These are phyloP conservation scores for Progne subis DNA, from an alignment of 2,113 vertebrate genomes.

Conservation along the genomic window DNA sequence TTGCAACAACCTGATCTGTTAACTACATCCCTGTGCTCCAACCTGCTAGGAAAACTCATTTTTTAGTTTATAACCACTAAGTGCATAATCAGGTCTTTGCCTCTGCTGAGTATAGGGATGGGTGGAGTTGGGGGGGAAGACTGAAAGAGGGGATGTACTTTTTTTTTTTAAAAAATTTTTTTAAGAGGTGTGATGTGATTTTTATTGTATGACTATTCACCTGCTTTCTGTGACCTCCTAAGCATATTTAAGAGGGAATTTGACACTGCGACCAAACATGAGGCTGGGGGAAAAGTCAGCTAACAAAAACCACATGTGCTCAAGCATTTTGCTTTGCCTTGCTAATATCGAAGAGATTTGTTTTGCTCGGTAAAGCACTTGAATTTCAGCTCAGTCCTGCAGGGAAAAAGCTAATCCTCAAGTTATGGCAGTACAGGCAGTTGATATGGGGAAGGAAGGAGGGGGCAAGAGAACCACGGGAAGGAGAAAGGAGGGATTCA, in stretches of 20 bases:
- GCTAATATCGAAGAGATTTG: conserved; percentile 58
- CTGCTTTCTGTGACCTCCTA: conserved; percentile 57
- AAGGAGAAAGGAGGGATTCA: conserved; percentile 49
- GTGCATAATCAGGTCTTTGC: neutral
- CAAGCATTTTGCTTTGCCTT: conserved; percentile 45
- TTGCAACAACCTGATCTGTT: neutral
- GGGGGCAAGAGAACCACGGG: conserved; percentile 7
- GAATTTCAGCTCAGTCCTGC: conserved; percentile 47
- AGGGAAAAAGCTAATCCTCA: conserved; percentile 56
- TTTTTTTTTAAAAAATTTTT: neutral
- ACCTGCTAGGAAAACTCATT: neutral
- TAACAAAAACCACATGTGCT: conserved; percentile 66
- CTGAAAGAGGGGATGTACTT: neutral
- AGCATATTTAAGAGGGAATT: conserved; percentile 44
- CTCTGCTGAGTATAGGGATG: neutral
- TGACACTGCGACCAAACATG: conserved; percentile 34
- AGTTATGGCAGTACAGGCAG: conserved; percentile 45
- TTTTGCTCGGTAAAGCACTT: conserved; percentile 46
- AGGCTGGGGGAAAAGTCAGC: conserved; percentile 28
- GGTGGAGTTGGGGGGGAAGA: neutral
- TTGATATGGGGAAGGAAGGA: conserved; percentile 16
- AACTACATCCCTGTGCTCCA: neutral
- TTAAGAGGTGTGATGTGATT: conserved; percentile 69
- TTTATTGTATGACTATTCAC: conserved; percentile 67
- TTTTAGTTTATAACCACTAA: conserved; percentile 4